Evolutionary conservation across 2,113 vertebrate species (phyloP).

Genomic region (Epinephelus moara): DNA sequence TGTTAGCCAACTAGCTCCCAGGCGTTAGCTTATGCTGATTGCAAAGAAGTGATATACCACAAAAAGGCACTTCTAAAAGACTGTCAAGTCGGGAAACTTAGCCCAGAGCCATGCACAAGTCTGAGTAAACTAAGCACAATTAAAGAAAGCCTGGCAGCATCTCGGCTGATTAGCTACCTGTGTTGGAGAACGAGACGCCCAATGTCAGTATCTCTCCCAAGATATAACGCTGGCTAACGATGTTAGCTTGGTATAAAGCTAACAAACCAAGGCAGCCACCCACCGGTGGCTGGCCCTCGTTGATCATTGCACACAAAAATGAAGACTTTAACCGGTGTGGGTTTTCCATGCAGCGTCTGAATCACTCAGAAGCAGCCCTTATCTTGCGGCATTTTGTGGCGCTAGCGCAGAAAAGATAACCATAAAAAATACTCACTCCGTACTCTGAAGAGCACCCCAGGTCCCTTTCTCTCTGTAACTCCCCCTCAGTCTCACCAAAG

Average conservation of each 20-base stretch:
- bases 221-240: conserved; percentile 67
- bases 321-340: conserved; percentile 11
- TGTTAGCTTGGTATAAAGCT: conserved; percentile 69
- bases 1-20: conserved; percentile 72
- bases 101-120: conserved; percentile 4
- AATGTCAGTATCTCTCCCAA: conserved; percentile 63
- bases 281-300: conserved; percentile 68
- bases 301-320: conserved; percentile 42
- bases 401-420: conserved; percentile 2
- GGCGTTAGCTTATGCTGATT: conserved; percentile 54
- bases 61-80: conserved; percentile 35
- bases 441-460: conserved; percentile 72
- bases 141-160: conserved; percentile 40
- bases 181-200: conserved; percentile 58
- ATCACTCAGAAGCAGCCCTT: background rate
- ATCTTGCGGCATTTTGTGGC: background rate
- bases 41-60: conserved; percentile 33
- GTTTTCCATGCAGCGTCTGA: conserved; percentile 21
- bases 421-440: conserved; percentile 79
- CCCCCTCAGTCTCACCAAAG: conserved; percentile 83
- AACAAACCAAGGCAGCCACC: conserved; percentile 59
- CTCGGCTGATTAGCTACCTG: conserved; percentile 39
- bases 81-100: conserved; percentile 66
- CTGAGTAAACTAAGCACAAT: background rate
- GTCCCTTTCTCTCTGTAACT: conserved; percentile 76